Evolutionary conservation across 2,113 vertebrate species (phyloP), one percentile per base, ranked within the genome.

Genomic region (Daboia siamensis): DNA sequence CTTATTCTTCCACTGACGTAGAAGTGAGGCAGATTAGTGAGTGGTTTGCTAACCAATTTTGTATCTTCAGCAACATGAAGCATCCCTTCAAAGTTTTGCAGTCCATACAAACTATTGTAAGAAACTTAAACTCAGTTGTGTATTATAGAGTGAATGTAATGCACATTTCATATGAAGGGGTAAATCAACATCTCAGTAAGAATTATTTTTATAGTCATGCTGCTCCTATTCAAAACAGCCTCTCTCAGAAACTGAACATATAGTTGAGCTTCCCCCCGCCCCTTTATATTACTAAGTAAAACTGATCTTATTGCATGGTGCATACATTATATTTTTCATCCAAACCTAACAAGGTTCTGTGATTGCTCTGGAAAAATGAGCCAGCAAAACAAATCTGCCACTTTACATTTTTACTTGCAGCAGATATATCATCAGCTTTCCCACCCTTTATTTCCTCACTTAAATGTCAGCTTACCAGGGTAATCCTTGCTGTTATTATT

Each of bases 311-410:
- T 11, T 6, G 91, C 0, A 85, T 26, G 33, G 1, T 20, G 23
- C 33, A 15, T 2, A 3, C 56, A 90, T 69, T 69, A 69, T 69
- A 69, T n/a, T 69, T 69, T 69, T 69, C 61, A 3, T 44, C 4
- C 26, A 51, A 90, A 56, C 80, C 87, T 56, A 87, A 23, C 90
- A 95, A 80, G 5, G 5, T 93, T 8, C 0, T 54, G 86, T 21
- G 93, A 48, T 91, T 96, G 33, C 5, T 94, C 88, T 15, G 9
- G 23, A 39, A 94, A 51, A 4, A 1, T 46, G 5, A n/a, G 6
- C 85, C 80, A 2, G 20, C 74, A 11, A 1, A 24, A 88, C 33
- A 89, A 56, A 1, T 21, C 61, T 93, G 23, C 21, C 8, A 64
- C 1, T 91, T 69, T 69, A n/a, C 12, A 69, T 69, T 29, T 89